These are phyloP conservation scores for Haliclona indistincta DNA, from an alignment of 37 sponge, comb jelly and placozoan genomes.

Conservation along the genomic window DNA sequence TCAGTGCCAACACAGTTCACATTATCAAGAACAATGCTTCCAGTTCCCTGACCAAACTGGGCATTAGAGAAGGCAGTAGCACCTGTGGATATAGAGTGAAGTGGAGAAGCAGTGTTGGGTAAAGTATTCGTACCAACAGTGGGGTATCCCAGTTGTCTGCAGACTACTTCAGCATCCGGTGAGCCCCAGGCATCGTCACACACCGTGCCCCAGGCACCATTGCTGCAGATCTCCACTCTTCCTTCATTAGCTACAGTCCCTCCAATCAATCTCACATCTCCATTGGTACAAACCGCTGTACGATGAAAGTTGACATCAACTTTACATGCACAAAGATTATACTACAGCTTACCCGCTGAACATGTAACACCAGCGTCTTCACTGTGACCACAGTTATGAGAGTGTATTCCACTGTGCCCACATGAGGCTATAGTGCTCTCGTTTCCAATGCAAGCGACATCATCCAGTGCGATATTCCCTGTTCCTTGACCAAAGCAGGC, in stretches of 20 bases:
- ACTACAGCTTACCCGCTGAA: too few species aligned
- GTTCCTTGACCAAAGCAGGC: too few species aligned
- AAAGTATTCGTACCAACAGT: background rate
- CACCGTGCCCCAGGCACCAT: constrained; percentile 15
- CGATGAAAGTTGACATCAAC: background rate
- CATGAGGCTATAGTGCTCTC: too few species aligned
- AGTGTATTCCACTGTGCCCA: too few species aligned
- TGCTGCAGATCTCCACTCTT: constrained; percentile 9
- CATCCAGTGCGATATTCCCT: too few species aligned
- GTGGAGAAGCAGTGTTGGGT: too few species aligned
- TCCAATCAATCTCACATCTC: background rate
- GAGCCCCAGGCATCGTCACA: too few species aligned
- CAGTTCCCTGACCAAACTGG: constrained; percentile 4
- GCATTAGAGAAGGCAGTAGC: background rate
- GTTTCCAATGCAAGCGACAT: too few species aligned
- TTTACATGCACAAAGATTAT: background rate
- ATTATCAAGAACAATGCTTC: constrained; percentile 14
- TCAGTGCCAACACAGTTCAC: constrained; percentile 19
- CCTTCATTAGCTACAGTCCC: background rate
- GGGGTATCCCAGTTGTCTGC: too few species aligned
- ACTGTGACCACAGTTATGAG: too few species aligned
- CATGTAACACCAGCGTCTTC: too few species aligned
- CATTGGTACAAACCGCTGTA: background rate
- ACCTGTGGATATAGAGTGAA: background rate
- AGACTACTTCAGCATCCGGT: too few species aligned